A percentile compares a stretch with the other conserved stretches of the same genome.
These are phyloP conservation scores for Solea solea DNA, from an alignment of 2,113 vertebrate species.

Conservation along the genomic window DNA sequence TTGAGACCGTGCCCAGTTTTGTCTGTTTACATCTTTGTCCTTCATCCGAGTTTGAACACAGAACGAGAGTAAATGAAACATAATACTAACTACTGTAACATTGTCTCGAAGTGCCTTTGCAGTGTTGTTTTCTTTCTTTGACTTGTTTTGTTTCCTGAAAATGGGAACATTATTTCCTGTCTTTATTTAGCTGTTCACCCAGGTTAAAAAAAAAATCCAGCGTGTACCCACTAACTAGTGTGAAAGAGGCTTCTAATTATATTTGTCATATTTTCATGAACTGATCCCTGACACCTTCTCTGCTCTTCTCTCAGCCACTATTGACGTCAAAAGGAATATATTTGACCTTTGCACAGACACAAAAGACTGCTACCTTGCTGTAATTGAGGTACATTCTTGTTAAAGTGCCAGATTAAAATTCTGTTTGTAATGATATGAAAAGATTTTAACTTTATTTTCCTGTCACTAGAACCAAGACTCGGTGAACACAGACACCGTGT, in stretches of 20 bases:
- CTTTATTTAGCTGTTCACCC: no score
- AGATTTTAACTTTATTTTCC: not conserved
- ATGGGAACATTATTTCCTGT: no score
- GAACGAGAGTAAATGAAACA: no score
- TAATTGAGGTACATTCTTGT: slow-evolving; percentile 90
- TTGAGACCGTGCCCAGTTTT: no score
- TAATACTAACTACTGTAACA: no score
- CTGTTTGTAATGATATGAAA: not conserved
- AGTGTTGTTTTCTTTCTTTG: no score
- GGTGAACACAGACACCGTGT: slow-evolving; percentile 98
- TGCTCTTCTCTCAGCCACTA: slow-evolving; percentile 85
- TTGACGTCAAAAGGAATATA: slow-evolving; percentile 98
- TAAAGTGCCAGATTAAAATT: not conserved
- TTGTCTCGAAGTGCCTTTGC: no score
- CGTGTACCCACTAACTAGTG: no score
- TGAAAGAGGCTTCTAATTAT: not conserved
- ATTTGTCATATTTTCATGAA: not conserved
- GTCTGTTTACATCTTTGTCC: no score
- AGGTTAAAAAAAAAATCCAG: no score
- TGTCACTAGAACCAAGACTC: slow-evolving; percentile 93
- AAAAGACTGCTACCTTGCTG: slow-evolving; percentile 98
- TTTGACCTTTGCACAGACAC: slow-evolving; percentile 99
- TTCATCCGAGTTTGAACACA: no score
- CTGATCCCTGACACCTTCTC: not conserved
- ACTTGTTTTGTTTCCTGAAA: no score